phyloP scores from a whole-genome alignment of 2,888 invertebrate genomes.

The Chymomyza caudatula region DNA sequence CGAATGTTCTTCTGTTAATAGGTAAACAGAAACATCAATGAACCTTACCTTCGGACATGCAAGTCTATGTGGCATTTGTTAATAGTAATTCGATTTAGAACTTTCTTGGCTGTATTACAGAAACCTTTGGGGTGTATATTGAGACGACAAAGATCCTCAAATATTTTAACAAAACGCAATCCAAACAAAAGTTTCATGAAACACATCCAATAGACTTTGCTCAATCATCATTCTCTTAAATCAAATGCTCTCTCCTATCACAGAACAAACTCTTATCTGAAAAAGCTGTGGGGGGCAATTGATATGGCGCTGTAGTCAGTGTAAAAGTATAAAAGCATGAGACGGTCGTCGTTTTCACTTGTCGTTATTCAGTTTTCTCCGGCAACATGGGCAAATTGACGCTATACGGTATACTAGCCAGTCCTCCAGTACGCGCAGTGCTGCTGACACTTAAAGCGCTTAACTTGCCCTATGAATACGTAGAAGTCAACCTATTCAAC shows the following conservation, averaged over 20 bases:
- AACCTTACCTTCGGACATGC: no score
- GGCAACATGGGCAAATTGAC: slow-evolving; percentile 54
- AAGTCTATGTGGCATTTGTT: no score
- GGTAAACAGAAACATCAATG: no score
- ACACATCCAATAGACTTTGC: not conserved
- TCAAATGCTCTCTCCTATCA: not conserved
- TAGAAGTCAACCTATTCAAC: slow-evolving; percentile 64
- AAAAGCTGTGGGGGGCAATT: not conserved
- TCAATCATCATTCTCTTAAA: not conserved
- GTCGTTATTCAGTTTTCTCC: not conserved
- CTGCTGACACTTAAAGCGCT: slow-evolving; percentile 63
- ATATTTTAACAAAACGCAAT: no score
- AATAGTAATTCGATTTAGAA: no score
- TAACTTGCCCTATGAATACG: slow-evolving; percentile 52
- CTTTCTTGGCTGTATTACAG: no score
- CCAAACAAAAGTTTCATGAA: not conserved
- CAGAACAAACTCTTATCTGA: not conserved
- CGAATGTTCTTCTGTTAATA: no score
- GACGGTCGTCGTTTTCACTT: not conserved
- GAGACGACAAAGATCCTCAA: no score
- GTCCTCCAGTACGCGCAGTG: slow-evolving; percentile 66
- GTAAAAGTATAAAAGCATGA: not conserved
- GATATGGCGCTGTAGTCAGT: no score
- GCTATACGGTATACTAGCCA: slow-evolving; percentile 61
- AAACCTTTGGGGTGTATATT: no score